These are phyloP conservation scores for Pteronura brasiliensis DNA, from an alignment of 2,113 vertebrate species.

Conservation along the genomic window DNA sequence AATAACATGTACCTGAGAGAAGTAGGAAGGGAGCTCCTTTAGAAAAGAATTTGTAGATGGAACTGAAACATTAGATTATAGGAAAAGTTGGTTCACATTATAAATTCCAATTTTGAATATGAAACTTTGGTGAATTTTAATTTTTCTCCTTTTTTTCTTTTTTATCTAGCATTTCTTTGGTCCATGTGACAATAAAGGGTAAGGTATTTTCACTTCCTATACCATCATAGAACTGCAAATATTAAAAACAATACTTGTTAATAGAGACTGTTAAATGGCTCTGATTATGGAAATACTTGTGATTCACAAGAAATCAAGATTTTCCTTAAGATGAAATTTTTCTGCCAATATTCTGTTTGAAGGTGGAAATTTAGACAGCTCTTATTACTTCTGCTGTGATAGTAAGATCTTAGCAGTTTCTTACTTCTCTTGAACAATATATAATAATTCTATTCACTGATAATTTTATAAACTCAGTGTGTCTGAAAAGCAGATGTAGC, in stretches of 20 bases:
- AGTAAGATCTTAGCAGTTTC: conserved; percentile 42
- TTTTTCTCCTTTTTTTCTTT: not conserved
- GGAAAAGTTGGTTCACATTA: not conserved
- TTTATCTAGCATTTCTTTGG: conserved; percentile 41
- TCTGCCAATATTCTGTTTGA: conserved; percentile 65
- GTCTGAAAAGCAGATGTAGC: conserved; percentile 49
- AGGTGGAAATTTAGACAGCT: conserved; percentile 64
- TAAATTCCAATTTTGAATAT: not conserved
- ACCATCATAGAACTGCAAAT: conserved; percentile 66
- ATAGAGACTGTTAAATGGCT: conserved; percentile 53
- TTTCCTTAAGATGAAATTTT: conserved; percentile 73
- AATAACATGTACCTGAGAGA: not conserved
- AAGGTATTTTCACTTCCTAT: conserved; percentile 64
- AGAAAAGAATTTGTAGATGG: not conserved
- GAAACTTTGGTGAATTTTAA: conserved; percentile 43
- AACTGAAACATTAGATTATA: not conserved
- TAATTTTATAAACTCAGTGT: conserved; percentile 13
- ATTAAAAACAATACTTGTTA: conserved; percentile 74
- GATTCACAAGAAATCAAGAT: conserved; percentile 67
- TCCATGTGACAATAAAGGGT: conserved; percentile 31
- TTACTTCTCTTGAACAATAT: conserved; percentile 60
- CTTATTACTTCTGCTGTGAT: conserved; percentile 42
- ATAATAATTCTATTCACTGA: conserved; percentile 52
- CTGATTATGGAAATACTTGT: conserved; percentile 69
- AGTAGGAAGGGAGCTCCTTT: not conserved